Base-by-base conservation (phyloP, 2,113 vertebrate genomes). In the Bothrops jararaca region DNA sequence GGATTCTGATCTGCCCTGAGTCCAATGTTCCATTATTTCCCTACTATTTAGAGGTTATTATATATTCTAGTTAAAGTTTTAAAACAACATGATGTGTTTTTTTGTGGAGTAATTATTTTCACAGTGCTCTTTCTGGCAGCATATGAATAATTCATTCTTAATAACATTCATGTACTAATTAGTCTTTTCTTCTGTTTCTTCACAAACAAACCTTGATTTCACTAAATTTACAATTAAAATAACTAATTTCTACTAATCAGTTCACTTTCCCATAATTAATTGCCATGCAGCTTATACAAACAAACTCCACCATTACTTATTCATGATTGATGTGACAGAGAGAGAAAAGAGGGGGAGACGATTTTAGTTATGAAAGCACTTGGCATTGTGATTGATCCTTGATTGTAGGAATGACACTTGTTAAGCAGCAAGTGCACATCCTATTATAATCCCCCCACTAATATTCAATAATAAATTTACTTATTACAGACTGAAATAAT, bases 161-260 rank as follows among this genome's bases (percentile, higher is more conserved):
- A 7, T 13, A 94, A 91, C 89, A 92, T 95, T 93, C 15, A 94
- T 10, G 89, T 91, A 92, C 57, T 91, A 93, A 93, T 80, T 92
- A 6, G 90, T 85, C 57, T 54, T 93, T 15, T 92, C 20, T 8
- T 23, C 45, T 92, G 18, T 53, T 60, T 93, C 50, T 12, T 90
- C 22, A 88, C 22, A 94, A 92, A 91, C 92, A 1, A 42, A 90
- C 1, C 42, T 0, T 93, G 20, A 39, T 87, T 93, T 92, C 53
- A 90, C 13, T 92, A 80, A 86, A 89, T 94, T 92, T 42, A 0
- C 26, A 92, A 93, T 93, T 94, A 85, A 53, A 93, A 90, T 11
- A 69, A 91, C 48, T 87, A 56, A 86, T 90, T 29, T 24, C 54
- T 0, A 92, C 92, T 93, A 93, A 88, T 15, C 86, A 54, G 64